Evolutionary conservation across 2,113 vertebrate genomes (phyloP), one percentile per base, ranked within the genome.

Genomic region (Alosa alosa): DNA sequence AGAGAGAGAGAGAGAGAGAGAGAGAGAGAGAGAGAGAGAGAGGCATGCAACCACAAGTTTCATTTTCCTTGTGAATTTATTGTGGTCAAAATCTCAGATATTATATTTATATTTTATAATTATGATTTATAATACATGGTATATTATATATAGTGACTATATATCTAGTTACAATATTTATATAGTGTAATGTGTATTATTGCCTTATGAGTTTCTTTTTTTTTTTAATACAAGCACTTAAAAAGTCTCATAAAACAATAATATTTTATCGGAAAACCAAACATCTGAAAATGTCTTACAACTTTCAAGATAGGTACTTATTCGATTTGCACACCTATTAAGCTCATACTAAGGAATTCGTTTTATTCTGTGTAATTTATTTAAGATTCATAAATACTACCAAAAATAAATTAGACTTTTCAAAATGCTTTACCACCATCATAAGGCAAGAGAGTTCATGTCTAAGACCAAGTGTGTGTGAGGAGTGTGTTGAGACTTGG

Each of bases 21-120:
- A 44, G 41, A 44, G 41, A 44, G 41, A 44, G 41, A 44, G 41
- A 4, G 41, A 4, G 41, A 44, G 41, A 44, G 41, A 44, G 41
- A 4, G 41, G 41, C 84, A 55, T 46, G 46, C 49, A 84, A 18
- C 78, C 81, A 83, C 15, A 64, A 64, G 60, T 64, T 64, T n/a
- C 20, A 64, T 64, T n/a, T 22, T 20, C 60, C 46, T 47, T 13
- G 8, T 8, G 10, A 5, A 47, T 36, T 17, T 31, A 18, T 83
- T 6, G 18, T 49, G 50, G 11, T 82, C 22, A 47, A 41, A 57
- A 57, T 44, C 4, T 44, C 41, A 44, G 41, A 44, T 44, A 44
- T 44, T 4, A 44, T 44, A 44, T 44, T 44, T 4, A 44, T 44
- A 44, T 44, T 44, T 44, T 44, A 44, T 44, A 44, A 4, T 44